Percentiles rank a stretch among this genome's conserved stretches.
These are phyloP conservation scores for Macroramphosus scolopax DNA, from an alignment of 2,797 vertebrate species.

Conservation along the genomic window DNA sequence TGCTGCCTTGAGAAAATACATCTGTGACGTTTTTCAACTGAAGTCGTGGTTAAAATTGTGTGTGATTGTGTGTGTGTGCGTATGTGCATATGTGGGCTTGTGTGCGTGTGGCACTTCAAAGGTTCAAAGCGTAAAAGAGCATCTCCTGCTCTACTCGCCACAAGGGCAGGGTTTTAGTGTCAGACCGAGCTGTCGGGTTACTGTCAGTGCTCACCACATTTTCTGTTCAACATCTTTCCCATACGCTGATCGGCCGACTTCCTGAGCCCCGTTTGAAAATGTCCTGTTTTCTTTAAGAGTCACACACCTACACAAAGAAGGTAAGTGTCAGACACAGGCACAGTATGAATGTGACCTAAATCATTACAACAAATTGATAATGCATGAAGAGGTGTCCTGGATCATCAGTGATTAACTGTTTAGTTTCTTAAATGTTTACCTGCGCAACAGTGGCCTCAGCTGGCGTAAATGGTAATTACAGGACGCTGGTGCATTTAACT, in stretches of 20 bases:
- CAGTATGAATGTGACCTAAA: no score
- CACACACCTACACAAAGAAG: no score
- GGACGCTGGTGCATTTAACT: no score
- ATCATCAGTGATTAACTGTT: no score
- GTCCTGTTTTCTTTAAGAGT: no score
- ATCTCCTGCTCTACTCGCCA: constrained; percentile 48
- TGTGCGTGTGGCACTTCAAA: constrained; percentile 40
- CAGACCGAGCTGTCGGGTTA: constrained; percentile 15
- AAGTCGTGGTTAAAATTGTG: constrained; percentile 26
- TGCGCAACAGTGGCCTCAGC: no score
- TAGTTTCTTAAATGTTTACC: no score
- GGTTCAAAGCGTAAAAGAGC: constrained; percentile 44
- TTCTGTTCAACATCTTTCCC: constrained; percentile 16
- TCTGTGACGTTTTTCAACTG: constrained; percentile 32
- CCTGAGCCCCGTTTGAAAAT: constrained; percentile 14
- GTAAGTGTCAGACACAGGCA: no score
- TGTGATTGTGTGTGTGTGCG: constrained; percentile 14
- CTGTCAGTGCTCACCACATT: constrained; percentile 31
- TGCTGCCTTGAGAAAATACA: constrained; percentile 9
- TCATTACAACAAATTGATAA: no score
- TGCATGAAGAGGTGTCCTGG: no score
- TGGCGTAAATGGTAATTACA: no score
- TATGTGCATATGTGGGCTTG: not conserved
- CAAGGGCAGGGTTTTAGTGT: constrained; percentile 25
- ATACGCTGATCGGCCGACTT: constrained; percentile 30